These are phyloP conservation scores for Pollenia labialis DNA, from an alignment of 2,888 invertebrate genomes.

Conservation along the genomic window DNA sequence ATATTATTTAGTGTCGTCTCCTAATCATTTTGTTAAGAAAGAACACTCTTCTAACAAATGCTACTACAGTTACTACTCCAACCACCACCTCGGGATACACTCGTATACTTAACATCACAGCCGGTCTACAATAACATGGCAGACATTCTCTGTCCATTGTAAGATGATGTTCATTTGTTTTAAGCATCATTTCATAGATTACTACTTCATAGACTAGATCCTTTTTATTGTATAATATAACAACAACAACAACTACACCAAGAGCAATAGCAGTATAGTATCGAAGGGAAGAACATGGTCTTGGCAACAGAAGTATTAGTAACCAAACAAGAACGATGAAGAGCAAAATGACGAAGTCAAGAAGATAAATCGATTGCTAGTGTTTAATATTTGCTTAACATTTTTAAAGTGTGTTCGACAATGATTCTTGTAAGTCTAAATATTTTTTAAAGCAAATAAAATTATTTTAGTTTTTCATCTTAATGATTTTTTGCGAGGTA, in stretches of 20 bases:
- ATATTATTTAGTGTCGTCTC: conserved; percentile 18
- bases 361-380: conserved; percentile 83
- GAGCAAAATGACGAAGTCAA: conserved; percentile 21
- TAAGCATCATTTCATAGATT: conserved; percentile 44
- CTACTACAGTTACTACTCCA: background rate
- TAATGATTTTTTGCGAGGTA: background rate
- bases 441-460: conserved; percentile 3
- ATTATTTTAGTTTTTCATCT: conserved; percentile 16
- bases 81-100: background rate
- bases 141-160: conserved; percentile 42
- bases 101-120: background rate
- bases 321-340: background rate
- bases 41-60: conserved; percentile 1
- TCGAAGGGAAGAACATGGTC: background rate
- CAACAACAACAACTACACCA: background rate
- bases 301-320: background rate
- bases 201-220: conserved; percentile 22
- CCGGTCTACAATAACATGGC: conserved; percentile 1
- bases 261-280: background rate
- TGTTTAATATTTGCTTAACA: conserved; percentile 74
- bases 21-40: conserved; percentile 43
- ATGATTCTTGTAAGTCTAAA: conserved; percentile 26
- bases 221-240: background rate
- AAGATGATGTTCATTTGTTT: conserved; percentile 52
- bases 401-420: conserved; percentile 57